Evolutionary conservation across 1,140 invertebrate species (phyloP).

Genomic region (Sminthurides bifidus): DNA sequence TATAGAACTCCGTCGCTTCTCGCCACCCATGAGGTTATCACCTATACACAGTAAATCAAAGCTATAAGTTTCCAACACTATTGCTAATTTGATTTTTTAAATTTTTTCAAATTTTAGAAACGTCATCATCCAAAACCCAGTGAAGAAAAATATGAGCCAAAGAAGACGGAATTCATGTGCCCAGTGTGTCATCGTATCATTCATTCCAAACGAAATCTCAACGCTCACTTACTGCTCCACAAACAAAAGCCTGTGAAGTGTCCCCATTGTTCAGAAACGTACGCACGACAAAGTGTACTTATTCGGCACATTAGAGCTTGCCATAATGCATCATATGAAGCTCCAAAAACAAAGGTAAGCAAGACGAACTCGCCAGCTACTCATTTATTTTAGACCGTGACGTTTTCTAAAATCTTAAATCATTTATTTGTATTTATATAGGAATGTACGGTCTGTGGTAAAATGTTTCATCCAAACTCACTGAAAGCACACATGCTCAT

Average conservation of each 20-base stretch:
- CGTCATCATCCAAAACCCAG: background rate
- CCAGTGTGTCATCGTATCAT: slow-evolving; percentile 12
- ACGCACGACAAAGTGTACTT: slow-evolving; percentile 64
- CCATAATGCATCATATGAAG: slow-evolving; percentile 63
- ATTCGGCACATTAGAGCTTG: slow-evolving; percentile 67
- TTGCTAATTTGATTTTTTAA: background rate
- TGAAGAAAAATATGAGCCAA: background rate
- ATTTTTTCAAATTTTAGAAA: slow-evolving; percentile 10
- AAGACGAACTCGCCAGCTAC: background rate
- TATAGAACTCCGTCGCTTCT: slow-evolving; percentile 52
- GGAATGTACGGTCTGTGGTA: slow-evolving; percentile 28
- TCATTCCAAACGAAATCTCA: background rate
- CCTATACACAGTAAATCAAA: no score
- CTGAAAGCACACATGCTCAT: slow-evolving; percentile 39
- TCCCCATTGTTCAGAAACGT: slow-evolving; percentile 67
- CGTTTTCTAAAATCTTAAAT: background rate
- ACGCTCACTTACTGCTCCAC: background rate
- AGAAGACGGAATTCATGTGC: slow-evolving; percentile 12
- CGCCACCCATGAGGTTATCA: slow-evolving; percentile 35
- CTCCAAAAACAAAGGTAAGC: slow-evolving; percentile 44
- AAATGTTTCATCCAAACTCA: slow-evolving; percentile 29
- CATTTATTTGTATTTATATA: slow-evolving; percentile 7
- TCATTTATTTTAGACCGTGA: background rate
- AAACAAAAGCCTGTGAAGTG: slow-evolving; percentile 56
- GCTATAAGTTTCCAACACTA: slow-evolving; percentile 3